These are phyloP conservation scores for Apostichopus japonicus DNA, from an alignment of 35 echinoderm and acorn worm species.

Conservation along the genomic window DNA sequence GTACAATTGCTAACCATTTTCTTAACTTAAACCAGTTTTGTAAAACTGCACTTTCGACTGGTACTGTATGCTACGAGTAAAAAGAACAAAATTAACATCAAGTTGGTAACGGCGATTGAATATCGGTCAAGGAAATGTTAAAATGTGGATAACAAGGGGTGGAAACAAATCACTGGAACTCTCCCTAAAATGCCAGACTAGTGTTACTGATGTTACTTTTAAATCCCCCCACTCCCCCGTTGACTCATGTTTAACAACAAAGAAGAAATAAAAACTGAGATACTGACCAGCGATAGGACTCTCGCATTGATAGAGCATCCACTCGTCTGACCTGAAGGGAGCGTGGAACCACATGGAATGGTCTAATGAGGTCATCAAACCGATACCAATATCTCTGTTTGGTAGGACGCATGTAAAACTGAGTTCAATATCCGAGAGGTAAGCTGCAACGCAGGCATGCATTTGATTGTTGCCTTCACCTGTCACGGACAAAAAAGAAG, in stretches of 20 bases:
- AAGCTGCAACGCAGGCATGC: conserved; percentile 83
- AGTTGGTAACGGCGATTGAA: too few relatives aligned
- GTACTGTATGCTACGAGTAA: too few relatives aligned
- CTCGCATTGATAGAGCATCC: conserved; percentile 92
- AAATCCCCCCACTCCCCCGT: too few relatives aligned
- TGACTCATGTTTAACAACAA: neutral
- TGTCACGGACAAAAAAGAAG: conserved; percentile 20
- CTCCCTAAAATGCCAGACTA: too few relatives aligned
- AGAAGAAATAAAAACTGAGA: neutral
- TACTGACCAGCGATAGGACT: conserved; percentile 81
- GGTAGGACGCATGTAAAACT: conserved; percentile 40
- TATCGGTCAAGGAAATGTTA: too few relatives aligned
- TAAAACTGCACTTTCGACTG: too few relatives aligned
- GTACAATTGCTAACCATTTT: too few relatives aligned
- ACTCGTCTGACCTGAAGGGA: conserved; percentile 89
- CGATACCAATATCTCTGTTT: conserved; percentile 42
- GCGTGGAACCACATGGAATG: conserved; percentile 92
- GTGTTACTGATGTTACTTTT: too few relatives aligned
- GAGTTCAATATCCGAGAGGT: conserved; percentile 79
- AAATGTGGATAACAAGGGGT: too few relatives aligned
- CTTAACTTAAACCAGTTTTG: too few relatives aligned
- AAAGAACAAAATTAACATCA: too few relatives aligned
- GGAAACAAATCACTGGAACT: too few relatives aligned
- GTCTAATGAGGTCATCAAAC: conserved; percentile 76
- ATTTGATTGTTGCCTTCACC: conserved; percentile 70